A percentile compares a stretch with the other conserved stretches of the same genome.
Evolutionary conservation across 2,113 vertebrate genomes (phyloP).

Genomic region (Oxyruncus cristatus): DNA sequence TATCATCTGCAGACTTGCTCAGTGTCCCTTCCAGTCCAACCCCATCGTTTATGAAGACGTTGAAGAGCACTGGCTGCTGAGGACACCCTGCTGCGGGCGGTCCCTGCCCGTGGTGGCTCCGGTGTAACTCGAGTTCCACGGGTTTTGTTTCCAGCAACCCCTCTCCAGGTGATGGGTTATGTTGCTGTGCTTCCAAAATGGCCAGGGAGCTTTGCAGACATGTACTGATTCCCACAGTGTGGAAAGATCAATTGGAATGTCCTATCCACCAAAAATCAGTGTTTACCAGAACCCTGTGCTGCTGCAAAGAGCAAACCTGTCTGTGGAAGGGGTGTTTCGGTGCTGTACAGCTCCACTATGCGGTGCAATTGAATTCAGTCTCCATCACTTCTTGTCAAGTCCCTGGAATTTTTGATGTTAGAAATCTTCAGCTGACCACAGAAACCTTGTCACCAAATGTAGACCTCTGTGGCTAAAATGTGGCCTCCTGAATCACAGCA

Average conservation of each 20-base stretch:
- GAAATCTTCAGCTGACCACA: background rate
- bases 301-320: background rate
- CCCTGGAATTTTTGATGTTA: background rate
- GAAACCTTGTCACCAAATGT: background rate
- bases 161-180: background rate
- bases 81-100: background rate
- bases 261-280: accelerated
- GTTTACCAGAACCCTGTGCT: background rate
- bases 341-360: accelerated
- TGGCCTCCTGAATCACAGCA: background rate
- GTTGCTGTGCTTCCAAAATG: background rate
- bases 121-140: background rate
- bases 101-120: background rate
- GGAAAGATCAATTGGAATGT: background rate
- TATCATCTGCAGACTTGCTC: background rate
- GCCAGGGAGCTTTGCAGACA: background rate
- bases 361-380: background rate
- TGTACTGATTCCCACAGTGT: background rate
- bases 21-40: background rate
- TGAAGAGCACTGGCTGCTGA: background rate
- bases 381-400: background rate
- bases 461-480: background rate
- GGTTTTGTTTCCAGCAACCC: background rate
- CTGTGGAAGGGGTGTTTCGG: background rate
- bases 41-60: background rate